These are phyloP conservation scores for Kryptolebias ocellatus DNA, from an alignment of 2,797 vertebrate species.

Conservation along the genomic window DNA sequence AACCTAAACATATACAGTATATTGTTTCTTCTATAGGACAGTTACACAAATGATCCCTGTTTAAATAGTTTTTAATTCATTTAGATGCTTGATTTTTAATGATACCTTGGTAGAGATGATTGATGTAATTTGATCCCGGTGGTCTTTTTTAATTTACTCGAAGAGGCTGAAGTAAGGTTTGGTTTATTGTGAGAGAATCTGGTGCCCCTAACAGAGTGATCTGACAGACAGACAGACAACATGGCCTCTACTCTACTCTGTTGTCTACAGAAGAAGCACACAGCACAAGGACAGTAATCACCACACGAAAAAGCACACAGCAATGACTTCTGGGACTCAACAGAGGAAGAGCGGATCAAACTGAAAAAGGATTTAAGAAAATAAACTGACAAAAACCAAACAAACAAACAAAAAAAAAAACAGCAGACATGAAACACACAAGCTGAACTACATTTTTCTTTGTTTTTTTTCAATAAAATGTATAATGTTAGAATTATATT, in stretches of 20 bases:
- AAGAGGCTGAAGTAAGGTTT: constrained; percentile 87
- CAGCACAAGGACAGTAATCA: constrained; percentile 92
- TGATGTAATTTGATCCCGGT: constrained; percentile 86
- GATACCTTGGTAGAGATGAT: constrained; percentile 89
- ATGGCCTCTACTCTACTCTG: constrained; percentile 97
- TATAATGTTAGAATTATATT: constrained; percentile 97
- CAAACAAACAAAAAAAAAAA: constrained; percentile 75
- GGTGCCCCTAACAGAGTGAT: constrained; percentile 54
- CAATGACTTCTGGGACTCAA: constrained; percentile 84
- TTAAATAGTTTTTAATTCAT: constrained; percentile 80
- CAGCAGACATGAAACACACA: constrained; percentile 94
- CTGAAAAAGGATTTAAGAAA: constrained; percentile 41
- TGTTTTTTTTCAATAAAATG: constrained; percentile 84
- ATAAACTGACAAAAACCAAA: constrained; percentile 46
- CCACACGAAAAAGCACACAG: constrained; percentile 90
- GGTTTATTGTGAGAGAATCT: constrained; percentile 60
- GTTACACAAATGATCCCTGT: constrained; percentile 94
- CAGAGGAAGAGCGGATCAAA: constrained; percentile 43
- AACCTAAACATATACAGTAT: constrained; percentile 94
- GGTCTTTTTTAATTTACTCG: constrained; percentile 88
- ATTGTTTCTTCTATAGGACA: constrained; percentile 95
- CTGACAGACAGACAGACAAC: constrained; percentile 81
- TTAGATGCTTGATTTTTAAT: constrained; percentile 93
- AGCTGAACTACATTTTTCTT: constrained; percentile 91
- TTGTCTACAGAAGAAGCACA: constrained; percentile 86